Evolutionary conservation across 2,888 invertebrate species (phyloP), one percentile per base, ranked within the genome.

Genomic region (Melieria omissa): DNA sequence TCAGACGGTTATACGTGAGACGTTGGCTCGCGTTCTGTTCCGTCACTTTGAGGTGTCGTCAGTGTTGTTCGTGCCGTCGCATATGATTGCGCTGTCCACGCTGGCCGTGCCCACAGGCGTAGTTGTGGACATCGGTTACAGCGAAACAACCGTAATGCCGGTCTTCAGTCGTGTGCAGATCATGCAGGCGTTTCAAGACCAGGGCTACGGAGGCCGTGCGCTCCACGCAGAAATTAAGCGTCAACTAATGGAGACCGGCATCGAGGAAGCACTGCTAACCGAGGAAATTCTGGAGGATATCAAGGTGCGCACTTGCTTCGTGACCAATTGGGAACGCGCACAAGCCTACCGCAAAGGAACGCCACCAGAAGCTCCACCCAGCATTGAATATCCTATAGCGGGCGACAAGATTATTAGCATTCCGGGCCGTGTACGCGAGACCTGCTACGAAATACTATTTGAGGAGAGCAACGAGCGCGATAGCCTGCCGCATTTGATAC

Each of bases 11-110:
- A 93, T 97, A 83, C 89, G 97, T 73, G 94, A 98, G 82, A 94
- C 94, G 0, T 88, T 99, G 9, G 97, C 97, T 0, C 94, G 93
- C 85, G 97, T 96, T 29, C 88, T 98, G n/a, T 98, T 96, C 84
- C 89, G 91, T 70, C 97, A 98, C 85, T 98, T 94, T 88, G 97
- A 98, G 90, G 95, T 93, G 64, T 90, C 93, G 0, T 93, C 93
- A 0, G 89, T 95, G 66, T 87, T 94, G 80, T 94, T 95, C 88
- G 91, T 96, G 46, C 96, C 98, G 63, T 91, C 92, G 10, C 96
- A 97, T 85, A 89, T 98, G 64, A 92, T 96, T 72, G 90, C 94
- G 42, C 90, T 97, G 16, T 90, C 95, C 65, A 93, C 96, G 0
- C 89, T 98, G 76, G 98, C 95, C 65, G 89, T 93, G 10, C 90